Evolutionary conservation across 2,888 invertebrate species (phyloP), one percentile per base, ranked within the genome.

Genomic region (Acleris sparsana): DNA sequence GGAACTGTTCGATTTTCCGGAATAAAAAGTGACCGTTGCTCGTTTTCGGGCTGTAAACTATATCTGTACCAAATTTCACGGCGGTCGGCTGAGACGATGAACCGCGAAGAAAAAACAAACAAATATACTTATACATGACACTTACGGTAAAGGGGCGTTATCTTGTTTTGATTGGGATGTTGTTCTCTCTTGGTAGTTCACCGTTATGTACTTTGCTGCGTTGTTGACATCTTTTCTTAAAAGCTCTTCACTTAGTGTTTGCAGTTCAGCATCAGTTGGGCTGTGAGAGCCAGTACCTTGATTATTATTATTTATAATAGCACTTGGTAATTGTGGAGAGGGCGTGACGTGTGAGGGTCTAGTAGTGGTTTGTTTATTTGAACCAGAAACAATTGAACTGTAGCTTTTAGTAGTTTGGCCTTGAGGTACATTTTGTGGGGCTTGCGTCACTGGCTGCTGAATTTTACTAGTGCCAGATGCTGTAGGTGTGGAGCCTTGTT

Each of bases 61-160:
- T 33, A 9, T 33, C 33, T 33, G 9, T 33, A 33, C 33, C 33
- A 9, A 33, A 33, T 33, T 9, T 33, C 9, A 33, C 33, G 9
- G 2, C 33, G 9, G 9, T 33, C 3, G 9, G 7, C 33, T 9
- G 33, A 33, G 29, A 29, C 29, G 9, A 29, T 9, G 29, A 29
- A 29, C 29, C 29, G 29, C 2, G 29, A 29, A 9, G 29, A 29
- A 55, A 51, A 25, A 51, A 16, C 33, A n/a, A 43, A 61, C 25
- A 58, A n/a, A 22, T 16, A 20, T 39, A 33, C 9, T 33, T 7
- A 29, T 20, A 39, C 17, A 63, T 20, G 39, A 33, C 67, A 91
- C 95, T 95, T 93, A 97, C 97, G 96, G 95, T 73, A 93, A 85
- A 29, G 96, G 94, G 7, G 97, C 96, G 83, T 95, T 94, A 80